Evolutionary conservation across 2,888 invertebrate species (phyloP), one percentile per base, ranked within the genome.

Genomic region (Serrognathus titanus): DNA sequence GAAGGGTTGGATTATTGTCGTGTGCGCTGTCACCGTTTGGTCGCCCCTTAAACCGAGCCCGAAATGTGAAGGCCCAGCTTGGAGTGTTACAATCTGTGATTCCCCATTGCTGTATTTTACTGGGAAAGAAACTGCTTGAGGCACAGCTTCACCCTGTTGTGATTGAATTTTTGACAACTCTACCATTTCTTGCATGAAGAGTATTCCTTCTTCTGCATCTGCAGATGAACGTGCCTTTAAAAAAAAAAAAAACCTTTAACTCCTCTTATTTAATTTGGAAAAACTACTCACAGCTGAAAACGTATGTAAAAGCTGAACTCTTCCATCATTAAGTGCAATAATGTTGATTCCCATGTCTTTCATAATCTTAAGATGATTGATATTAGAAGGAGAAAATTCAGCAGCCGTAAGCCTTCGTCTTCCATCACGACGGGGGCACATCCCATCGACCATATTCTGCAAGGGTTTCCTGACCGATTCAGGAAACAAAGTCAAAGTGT

Each of bases 151-250:
- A 1, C 80, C 73, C 62, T 81, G 80, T 57, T 81, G 80, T 0
- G 80, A 71, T 70, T 90, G 85, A 59, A 88, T 78, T 65, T 90
- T 90, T 51, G 93, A 92, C 64, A 95, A 80, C 72, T 94, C 92
- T 1, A 94, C 85, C 94, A 98, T 96, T 79, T 98, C 97, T 71
- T 94, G 92, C 95, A 98, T 97, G 74, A 98, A 97, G 10, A 91
- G 82, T 37, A 95, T 80, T 0, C 98, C 97, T 78, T 96, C 92
- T 67, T 94, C 92, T 0, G 94, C 97, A 72, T 94, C 92, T 66
- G 89, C 87, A 0, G 89, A 80, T 8, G 90, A 88, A 71, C 88
- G 86, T 2, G 97, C 97, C 94, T 95, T 67, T 10, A 75, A 64
- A 57, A 43, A 54, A 43, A 51, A 11, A 43, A 52, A 49, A 35